Conservation (phyloP, 2,113 vertebrate species). For the Loxodonta africana region DNA sequence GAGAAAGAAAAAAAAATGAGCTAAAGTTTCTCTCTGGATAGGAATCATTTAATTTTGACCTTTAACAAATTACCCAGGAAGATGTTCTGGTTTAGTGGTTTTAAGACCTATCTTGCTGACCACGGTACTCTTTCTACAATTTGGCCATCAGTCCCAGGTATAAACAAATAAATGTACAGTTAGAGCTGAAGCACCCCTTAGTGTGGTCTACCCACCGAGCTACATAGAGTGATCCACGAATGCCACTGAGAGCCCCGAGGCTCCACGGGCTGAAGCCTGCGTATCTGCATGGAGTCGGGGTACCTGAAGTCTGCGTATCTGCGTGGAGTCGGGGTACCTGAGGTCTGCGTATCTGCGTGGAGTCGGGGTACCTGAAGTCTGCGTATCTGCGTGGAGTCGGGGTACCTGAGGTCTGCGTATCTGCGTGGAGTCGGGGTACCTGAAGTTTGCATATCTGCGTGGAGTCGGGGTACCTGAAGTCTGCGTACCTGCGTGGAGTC, state of each 20-base stretch:
- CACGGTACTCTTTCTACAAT: not conserved
- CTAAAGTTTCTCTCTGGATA: not conserved
- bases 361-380: no score
- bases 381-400: no score
- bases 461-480: no score
- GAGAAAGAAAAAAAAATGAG: not conserved
- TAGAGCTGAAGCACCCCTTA: no score
- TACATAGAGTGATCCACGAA: rapidly evolving
- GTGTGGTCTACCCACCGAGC: no score
- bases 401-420: no score
- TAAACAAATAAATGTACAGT: not conserved
- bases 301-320: no score
- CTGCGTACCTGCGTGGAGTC: no score
- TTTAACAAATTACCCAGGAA: not conserved
- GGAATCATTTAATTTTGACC: not conserved
- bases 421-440: no score
- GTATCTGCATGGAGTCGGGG: rapidly evolving
- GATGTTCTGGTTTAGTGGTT: not conserved
- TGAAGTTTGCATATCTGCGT: no score
- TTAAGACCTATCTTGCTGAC: not conserved
- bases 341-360: no score
- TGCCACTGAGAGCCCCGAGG: rapidly evolving
- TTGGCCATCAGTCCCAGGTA: not conserved
- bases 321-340: no score
- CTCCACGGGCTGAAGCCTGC: rapidly evolving